phyloP scores from a whole-genome alignment of 2,888 invertebrate species.

The Leptopilina drosophilae region DNA sequence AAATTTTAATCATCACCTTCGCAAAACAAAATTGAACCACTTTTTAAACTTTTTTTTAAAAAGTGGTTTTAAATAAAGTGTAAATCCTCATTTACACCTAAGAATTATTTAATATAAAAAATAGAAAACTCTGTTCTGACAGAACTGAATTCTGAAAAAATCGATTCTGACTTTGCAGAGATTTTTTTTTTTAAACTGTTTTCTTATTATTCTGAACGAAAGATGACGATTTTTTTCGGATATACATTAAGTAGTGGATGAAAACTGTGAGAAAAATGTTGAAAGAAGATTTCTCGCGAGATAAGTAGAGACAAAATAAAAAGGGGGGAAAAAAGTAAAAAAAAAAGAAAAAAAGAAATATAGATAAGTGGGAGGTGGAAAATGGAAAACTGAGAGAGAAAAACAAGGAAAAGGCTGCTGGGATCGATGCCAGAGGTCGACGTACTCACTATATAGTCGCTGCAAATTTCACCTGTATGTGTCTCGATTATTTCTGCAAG shows the following conservation, averaged over 20 bases:
- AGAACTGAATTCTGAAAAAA: no score
- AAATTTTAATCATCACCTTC: no score
- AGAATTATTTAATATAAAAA: no score
- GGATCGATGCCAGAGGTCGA: slow-evolving; percentile 55
- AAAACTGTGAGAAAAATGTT: slow-evolving; percentile 3
- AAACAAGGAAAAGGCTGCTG: slow-evolving; percentile 55
- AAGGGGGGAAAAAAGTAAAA: slow-evolving; percentile 28
- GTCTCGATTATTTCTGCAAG: slow-evolving; percentile 52
- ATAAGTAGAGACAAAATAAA: slow-evolving; percentile 48
- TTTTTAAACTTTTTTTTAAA: no score
- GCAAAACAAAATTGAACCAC: no score
- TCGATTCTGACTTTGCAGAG: no score
- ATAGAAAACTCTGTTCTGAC: no score
- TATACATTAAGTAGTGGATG: no score
- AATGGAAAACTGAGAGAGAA: slow-evolving; percentile 52
- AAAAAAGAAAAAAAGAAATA: slow-evolving; percentile 39
- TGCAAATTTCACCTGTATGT: slow-evolving; percentile 43
- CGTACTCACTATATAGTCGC: slow-evolving; percentile 54
- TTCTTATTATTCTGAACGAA: neutral
- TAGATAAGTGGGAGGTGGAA: slow-evolving; percentile 45
- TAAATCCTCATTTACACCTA: no score
- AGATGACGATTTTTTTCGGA: neutral
- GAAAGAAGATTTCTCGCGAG: slow-evolving; percentile 45
- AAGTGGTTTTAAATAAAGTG: no score
- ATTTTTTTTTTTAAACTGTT: no score